Evolutionary conservation across 35 echinoderm and acorn worm genomes (phyloP).

Genomic region (Acanthaster planci): DNA sequence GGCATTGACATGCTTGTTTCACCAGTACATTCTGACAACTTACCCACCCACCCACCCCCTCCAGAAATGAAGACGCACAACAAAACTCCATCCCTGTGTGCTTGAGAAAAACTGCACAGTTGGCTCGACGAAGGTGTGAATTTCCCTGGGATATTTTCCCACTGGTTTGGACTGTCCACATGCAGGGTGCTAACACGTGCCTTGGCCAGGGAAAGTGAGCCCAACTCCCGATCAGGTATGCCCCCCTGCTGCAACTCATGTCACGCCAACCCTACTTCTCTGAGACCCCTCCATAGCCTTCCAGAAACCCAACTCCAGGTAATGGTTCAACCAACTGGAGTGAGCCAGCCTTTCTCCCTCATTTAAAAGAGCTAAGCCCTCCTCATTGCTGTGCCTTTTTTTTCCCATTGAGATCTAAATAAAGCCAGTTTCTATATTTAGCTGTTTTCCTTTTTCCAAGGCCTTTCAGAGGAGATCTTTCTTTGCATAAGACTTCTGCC

Average conservation of each 20-base stretch:
- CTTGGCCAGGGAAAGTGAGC: not conserved
- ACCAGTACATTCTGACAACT: not conserved
- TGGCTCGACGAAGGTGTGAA: constrained; percentile 1
- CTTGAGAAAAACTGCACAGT: not conserved
- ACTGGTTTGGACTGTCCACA: constrained; percentile 6
- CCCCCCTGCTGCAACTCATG: constrained; percentile 29
- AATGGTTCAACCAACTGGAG: no score
- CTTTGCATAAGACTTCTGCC: not conserved
- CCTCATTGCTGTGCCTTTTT: no score
- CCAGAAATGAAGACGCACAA: no score
- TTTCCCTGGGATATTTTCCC: constrained; percentile 33
- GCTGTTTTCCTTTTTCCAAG: not conserved
- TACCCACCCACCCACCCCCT: not conserved
- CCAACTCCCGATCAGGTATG: not conserved
- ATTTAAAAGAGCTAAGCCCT: no score
- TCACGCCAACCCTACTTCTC: constrained; percentile 13
- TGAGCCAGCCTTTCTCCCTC: no score
- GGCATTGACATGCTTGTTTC: not conserved
- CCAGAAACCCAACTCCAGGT: not conserved
- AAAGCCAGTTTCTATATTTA: constrained; percentile 4
- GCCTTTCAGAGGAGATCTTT: constrained; percentile 1
- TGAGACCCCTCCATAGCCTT: not conserved
- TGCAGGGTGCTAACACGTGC: constrained; percentile 23
- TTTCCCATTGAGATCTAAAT: not conserved
- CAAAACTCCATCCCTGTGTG: not conserved